Percentiles rank a stretch among this genome's conserved stretches.
Conservation (phyloP, 2,113 vertebrate genomes). For the Strigops habroptila region DNA sequence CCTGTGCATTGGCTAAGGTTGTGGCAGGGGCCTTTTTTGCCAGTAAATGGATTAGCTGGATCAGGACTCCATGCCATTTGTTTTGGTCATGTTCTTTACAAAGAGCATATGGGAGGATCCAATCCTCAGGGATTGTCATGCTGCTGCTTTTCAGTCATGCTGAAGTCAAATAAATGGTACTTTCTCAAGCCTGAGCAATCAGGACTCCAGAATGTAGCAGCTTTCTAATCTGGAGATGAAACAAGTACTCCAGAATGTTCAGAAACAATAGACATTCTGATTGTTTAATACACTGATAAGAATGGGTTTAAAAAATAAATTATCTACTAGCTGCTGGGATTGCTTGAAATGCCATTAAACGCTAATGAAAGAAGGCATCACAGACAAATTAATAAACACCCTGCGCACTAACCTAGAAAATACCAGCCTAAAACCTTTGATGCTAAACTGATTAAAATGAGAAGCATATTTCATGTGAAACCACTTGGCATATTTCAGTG, state of each 20-base stretch:
- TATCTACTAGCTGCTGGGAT: conserved; percentile 14
- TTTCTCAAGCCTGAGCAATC: neutral
- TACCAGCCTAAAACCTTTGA: conserved; percentile 53
- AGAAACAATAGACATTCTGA: conserved; percentile 36
- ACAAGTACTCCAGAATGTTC: conserved; percentile 14
- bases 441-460: conserved; percentile 66
- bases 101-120: neutral
- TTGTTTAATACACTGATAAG: conserved; percentile 54
- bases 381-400: conserved; percentile 70
- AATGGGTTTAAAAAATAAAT: conserved; percentile 60
- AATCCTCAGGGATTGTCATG: neutral
- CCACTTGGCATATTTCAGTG: neutral
- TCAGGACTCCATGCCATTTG: neutral
- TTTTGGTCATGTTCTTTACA: neutral
- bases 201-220: neutral
- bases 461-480: conserved; percentile 59
- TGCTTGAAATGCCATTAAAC: conserved; percentile 66
- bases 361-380: conserved; percentile 56
- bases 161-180: neutral
- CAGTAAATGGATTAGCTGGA: neutral
- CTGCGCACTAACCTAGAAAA: conserved; percentile 48
- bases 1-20: neutral
- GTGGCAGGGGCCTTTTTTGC: neutral
- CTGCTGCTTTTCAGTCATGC: neutral
- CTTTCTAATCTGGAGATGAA: conserved; percentile 27